Base-by-base conservation (phyloP, 2,888 invertebrate genomes). In the Eulithis testata region DNA sequence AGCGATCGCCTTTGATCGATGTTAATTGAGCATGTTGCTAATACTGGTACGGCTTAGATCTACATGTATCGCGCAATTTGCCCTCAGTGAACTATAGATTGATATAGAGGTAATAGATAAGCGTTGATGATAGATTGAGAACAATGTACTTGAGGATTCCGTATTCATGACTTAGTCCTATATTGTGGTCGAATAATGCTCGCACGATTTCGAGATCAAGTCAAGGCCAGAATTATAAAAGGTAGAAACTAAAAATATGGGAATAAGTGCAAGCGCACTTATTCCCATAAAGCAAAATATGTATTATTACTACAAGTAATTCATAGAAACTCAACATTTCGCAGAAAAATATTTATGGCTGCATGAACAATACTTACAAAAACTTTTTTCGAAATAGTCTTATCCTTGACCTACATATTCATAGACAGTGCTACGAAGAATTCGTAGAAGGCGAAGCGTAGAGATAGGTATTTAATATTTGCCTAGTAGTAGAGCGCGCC, bases 11-110 rank as follows among this genome's bases (percentile, higher is more conserved):
- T 70, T 67, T 71, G 70, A 71, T 69, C 63, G 63, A 71, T 69
- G 64, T 43, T 71, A 73, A 71, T 73, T 69, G 65, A 70, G 56
- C 64, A 65, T 70, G 68, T 61, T 49, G 69, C 52, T 64, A 60
- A 66, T 70, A 64, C 60, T 45, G 69, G 55, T 64, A 60, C 64
- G 69, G 63, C 60, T 60, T 61, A 60, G 44, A 70, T 59, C 61
- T 65, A 45, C 61, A 52, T 59, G 40, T 58, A 64, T 54, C 36
- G 51, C 50, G 60, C 60, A 60, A 63, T 66, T 63, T 52, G 47
- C 27, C 50, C 49, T 31, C 43, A 62, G 49, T 60, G 44, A 43
- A 47, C 47, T 60, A 52, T n/a, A 31, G 14, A 37, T 11, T n/a
- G 6, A 12, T 54, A 31, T 40, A n/a, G n/a, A n/a, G n/a, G n/a